Conservation (phyloP, 2,888 invertebrate species). For the Bibio marci region DNA sequence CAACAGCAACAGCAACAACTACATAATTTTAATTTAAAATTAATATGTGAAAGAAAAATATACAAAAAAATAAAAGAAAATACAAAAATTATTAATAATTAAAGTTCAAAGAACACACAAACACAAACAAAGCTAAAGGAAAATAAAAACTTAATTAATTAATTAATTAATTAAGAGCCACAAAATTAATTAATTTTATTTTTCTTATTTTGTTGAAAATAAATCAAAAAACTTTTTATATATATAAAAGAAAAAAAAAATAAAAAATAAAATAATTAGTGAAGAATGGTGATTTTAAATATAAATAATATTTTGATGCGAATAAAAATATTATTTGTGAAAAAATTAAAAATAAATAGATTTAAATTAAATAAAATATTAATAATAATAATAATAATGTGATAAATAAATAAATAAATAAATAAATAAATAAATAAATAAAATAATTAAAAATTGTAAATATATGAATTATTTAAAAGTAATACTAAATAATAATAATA, state of each 20-base stretch:
- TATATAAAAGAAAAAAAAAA: too few species aligned
- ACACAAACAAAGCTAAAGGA: conserved; percentile 7
- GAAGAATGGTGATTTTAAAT: too few species aligned
- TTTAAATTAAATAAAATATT: too few species aligned
- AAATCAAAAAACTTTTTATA: neutral
- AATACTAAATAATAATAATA: too few species aligned
- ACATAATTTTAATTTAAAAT: too few species aligned
- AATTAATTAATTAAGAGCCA: neutral
- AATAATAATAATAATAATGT: neutral
- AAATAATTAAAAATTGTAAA: neutral
- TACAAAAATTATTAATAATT: neutral
- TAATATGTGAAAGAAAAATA: too few species aligned
- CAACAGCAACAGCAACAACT: neutral
- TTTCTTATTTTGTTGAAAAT: neutral
- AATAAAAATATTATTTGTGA: too few species aligned
- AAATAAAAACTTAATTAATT: conserved; percentile 10
- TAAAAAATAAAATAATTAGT: too few species aligned
- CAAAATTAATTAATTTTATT: neutral
- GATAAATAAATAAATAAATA: neutral
- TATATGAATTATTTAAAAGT: neutral
- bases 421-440: neutral
- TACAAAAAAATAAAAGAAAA: neutral
- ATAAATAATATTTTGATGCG: too few species aligned
- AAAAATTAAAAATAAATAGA: too few species aligned
- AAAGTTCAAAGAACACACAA: conserved; percentile 3